A percentile compares a stretch with the other conserved stretches of the same genome.
Evolutionary conservation across 2,888 invertebrate genomes (phyloP).

Genomic region (Physocephala rufipes): DNA sequence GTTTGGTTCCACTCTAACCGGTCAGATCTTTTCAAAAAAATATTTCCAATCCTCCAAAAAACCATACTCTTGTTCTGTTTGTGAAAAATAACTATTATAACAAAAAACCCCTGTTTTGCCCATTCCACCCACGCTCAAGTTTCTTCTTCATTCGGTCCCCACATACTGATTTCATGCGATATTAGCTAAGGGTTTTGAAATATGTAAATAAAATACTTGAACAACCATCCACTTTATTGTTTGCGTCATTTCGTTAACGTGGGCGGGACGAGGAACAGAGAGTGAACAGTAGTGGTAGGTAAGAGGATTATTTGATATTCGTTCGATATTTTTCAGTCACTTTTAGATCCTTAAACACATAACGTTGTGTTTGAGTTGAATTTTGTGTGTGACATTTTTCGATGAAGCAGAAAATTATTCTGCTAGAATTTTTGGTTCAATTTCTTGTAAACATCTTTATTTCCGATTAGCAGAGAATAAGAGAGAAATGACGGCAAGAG

Average conservation of each 20-base stretch:
- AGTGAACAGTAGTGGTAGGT: not conserved
- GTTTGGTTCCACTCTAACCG: too few relatives aligned
- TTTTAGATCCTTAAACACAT: not conserved
- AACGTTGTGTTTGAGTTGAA: not conserved
- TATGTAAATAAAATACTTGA: constrained; percentile 11
- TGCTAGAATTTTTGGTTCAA: not conserved
- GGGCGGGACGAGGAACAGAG: not conserved
- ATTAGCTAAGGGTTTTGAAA: not conserved
- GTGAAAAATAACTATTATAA: not conserved
- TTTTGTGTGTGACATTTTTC: not conserved
- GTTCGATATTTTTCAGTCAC: not conserved
- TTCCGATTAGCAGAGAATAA: too few relatives aligned
- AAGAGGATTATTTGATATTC: not conserved
- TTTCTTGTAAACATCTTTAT: not conserved
- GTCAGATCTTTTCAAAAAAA: too few relatives aligned
- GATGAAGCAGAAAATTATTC: not conserved
- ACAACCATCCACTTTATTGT: constrained; percentile 22
- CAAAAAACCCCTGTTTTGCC: not conserved
- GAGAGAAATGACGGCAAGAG: too few relatives aligned
- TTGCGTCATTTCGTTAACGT: constrained; percentile 17
- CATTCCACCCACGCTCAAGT: not conserved
- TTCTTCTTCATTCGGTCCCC: too few relatives aligned
- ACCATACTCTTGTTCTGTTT: too few relatives aligned
- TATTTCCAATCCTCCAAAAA: too few relatives aligned
- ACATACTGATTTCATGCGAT: too few relatives aligned